A percentile compares a stretch with the other conserved stretches of the same genome.
phyloP scores from a whole-genome alignment of 2,113 vertebrate species.

The Megaceryle maxima region DNA sequence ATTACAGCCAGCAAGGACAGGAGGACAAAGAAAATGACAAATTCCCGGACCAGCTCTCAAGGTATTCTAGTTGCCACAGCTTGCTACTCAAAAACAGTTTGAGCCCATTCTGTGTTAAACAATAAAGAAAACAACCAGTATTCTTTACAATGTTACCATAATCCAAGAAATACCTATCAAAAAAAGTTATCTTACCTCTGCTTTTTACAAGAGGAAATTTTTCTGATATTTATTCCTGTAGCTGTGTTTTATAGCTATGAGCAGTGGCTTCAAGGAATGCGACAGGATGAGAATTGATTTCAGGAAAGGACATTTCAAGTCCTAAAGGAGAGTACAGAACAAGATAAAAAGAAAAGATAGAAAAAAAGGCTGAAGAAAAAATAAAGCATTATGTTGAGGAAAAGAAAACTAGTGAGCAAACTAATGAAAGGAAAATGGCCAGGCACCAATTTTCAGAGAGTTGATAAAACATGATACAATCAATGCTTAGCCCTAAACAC shows the following conservation, averaged over 20 bases:
- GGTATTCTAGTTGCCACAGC: constrained; percentile 37
- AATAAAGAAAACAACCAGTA: not conserved
- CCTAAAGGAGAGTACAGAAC: not conserved
- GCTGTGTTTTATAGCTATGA: not conserved
- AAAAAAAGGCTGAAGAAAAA: not conserved
- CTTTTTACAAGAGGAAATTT: not conserved
- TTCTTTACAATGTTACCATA: not conserved
- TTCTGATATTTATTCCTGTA: not conserved
- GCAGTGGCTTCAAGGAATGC: not conserved
- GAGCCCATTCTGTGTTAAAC: not conserved
- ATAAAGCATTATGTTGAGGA: not conserved
- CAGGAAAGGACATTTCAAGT: not conserved
- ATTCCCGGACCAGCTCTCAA: constrained; percentile 50
- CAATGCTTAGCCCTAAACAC: not conserved
- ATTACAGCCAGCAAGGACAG: constrained; percentile 62
- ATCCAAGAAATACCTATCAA: not conserved
- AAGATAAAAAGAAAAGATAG: not conserved
- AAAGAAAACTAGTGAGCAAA: not conserved
- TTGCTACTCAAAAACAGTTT: not conserved
- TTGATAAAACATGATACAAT: not conserved
- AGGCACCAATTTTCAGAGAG: not conserved
- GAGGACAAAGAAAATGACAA: constrained; percentile 63
- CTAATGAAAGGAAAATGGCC: not conserved
- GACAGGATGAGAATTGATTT: not conserved
- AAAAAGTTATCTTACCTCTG: not conserved